These are phyloP conservation scores for Pipra filicauda DNA, from an alignment of 2,113 vertebrate species.

Conservation along the genomic window DNA sequence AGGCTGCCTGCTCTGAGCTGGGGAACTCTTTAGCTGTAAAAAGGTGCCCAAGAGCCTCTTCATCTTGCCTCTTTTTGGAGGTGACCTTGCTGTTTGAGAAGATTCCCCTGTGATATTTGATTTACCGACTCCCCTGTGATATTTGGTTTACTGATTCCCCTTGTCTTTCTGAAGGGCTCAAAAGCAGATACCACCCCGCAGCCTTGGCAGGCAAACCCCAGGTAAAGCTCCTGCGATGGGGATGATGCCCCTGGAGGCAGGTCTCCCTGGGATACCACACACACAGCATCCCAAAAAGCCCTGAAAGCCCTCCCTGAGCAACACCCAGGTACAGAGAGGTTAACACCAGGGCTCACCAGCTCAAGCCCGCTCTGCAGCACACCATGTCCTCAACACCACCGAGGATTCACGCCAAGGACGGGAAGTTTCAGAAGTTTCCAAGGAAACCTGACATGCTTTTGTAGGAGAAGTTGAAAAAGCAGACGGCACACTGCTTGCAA, in stretches of 20 bases:
- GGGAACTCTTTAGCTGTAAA: not conserved
- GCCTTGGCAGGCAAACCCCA: not conserved
- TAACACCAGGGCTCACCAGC: rapidly evolving
- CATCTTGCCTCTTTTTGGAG: not conserved
- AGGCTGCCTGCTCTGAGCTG: not conserved
- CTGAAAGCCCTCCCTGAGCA: not conserved
- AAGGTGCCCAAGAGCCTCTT: not conserved
- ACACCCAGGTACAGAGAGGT: not conserved
- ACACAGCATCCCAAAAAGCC: not conserved
- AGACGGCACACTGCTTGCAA: not conserved
- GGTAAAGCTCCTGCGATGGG: not conserved
- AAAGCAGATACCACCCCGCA: not conserved
- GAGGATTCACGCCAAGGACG: not conserved
- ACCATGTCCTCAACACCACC: not conserved
- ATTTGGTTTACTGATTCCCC: not conserved
- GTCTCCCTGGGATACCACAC: not conserved
- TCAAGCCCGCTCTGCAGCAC: not conserved
- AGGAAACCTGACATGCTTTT: not conserved
- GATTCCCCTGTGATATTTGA: not conserved
- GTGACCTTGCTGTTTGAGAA: not conserved
- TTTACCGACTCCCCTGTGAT: not conserved
- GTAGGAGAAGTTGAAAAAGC: not conserved
- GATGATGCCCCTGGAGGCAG: not conserved
- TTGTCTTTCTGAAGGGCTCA: not conserved
- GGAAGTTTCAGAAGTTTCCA: not conserved